phyloP scores from a whole-genome alignment of 2,888 invertebrate genomes.

The Girardia tigrina region DNA sequence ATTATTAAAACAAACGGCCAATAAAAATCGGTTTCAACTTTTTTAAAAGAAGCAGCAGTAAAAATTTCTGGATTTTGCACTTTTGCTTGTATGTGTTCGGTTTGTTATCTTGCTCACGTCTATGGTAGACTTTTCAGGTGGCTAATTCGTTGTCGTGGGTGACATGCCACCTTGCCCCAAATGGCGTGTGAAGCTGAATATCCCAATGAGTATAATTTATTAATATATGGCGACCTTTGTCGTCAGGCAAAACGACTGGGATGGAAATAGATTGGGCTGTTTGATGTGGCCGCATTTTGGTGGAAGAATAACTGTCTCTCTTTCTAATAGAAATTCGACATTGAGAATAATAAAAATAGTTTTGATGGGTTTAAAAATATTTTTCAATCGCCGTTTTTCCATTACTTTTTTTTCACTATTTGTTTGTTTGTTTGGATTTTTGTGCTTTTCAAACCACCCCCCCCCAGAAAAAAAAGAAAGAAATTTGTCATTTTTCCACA shows the following conservation, averaged over 20 bases:
- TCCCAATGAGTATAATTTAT: background rate
- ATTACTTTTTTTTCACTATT: no score
- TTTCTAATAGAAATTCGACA: no score
- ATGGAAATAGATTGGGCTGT: background rate
- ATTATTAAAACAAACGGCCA: background rate
- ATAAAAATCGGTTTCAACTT: background rate
- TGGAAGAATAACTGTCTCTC: background rate
- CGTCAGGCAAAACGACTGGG: background rate
- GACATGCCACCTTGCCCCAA: background rate
- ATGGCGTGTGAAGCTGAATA: background rate
- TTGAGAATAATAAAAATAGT: no score
- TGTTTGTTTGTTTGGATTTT: no score
- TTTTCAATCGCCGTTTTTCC: no score
- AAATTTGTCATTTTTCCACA: no score
- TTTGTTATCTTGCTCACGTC: background rate
- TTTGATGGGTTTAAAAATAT: no score
- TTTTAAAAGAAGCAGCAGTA: background rate
- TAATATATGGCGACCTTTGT: background rate
- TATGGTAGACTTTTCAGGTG: slow-evolving; percentile 18
- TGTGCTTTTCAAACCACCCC: no score
- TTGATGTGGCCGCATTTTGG: background rate
- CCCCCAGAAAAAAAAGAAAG: no score
- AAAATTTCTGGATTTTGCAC: slow-evolving; percentile 5
- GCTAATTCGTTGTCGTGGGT: slow-evolving; percentile 9
- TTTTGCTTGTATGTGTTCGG: slow-evolving; percentile 12